Conservation (phyloP, 2,888 invertebrate genomes). For the Cotesia congregata region DNA sequence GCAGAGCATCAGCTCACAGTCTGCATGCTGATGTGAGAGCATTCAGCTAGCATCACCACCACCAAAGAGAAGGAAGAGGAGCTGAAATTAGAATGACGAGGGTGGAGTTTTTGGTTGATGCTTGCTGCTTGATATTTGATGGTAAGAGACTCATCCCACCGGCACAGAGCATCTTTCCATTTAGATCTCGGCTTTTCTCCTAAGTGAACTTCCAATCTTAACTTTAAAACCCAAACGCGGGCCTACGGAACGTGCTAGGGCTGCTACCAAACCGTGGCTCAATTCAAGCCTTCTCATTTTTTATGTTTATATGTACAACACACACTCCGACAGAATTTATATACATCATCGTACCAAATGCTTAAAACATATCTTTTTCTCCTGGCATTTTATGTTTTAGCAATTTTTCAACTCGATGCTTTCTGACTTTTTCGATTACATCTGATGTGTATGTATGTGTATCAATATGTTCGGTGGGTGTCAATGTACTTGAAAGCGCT, state of each 20-base stretch:
- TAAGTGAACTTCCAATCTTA: slow-evolving; percentile 44
- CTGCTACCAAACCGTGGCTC: slow-evolving; percentile 22
- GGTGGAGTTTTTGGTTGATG: slow-evolving; percentile 30
- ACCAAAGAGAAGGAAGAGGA: slow-evolving; percentile 30
- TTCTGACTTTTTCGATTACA: slow-evolving; percentile 11
- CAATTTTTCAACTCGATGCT: slow-evolving; percentile 14
- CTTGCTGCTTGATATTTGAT: not conserved
- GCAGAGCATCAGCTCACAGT: not conserved
- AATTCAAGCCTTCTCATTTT: slow-evolving; percentile 20
- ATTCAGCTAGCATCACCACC: too few species aligned
- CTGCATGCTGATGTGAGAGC: slow-evolving; percentile 11
- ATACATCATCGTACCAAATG: slow-evolving; percentile 8
- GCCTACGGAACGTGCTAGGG: slow-evolving; percentile 1
- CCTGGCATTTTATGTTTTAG: not conserved
- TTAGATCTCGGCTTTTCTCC: slow-evolving; percentile 40
- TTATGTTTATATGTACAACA: not conserved
- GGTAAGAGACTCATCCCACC: not conserved
- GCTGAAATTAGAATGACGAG: slow-evolving; percentile 44
- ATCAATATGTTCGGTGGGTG: not conserved
- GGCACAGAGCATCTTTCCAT: slow-evolving; percentile 41
- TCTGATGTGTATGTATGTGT: not conserved
- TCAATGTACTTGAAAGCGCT: not conserved
- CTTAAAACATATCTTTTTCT: slow-evolving; percentile 14
- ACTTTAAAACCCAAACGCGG: slow-evolving; percentile 26
- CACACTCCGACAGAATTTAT: not conserved